Conservation (phyloP, 2,888 invertebrate species). For the Ochropacha duplaris region DNA sequence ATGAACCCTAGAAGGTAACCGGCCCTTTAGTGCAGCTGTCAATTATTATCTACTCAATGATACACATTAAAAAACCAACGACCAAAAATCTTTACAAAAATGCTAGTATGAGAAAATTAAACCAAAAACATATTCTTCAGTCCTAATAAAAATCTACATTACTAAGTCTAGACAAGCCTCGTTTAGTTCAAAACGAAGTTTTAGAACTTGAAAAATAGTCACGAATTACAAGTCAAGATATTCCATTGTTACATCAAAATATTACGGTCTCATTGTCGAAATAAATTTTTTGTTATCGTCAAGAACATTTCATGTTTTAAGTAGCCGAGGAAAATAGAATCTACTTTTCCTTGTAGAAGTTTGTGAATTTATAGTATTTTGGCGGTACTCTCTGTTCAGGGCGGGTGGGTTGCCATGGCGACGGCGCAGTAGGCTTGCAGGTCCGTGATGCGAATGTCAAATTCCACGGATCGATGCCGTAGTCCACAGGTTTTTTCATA, state of each 20-base stretch:
- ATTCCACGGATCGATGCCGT: conserved; percentile 60
- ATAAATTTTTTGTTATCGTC: not conserved
- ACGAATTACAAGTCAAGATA: not conserved
- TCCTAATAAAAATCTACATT: not conserved
- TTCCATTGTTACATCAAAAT: not conserved
- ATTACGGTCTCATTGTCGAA: not conserved
- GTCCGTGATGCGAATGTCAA: conserved; percentile 76
- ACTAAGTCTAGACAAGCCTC: not conserved
- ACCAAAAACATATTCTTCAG: not conserved
- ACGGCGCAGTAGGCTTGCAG: conserved; percentile 73
- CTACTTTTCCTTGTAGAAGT: not conserved
- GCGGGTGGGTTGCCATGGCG: conserved; percentile 59
- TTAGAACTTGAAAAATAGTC: not conserved
- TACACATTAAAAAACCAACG: too few species aligned
- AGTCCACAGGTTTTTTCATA: conserved; percentile 34
- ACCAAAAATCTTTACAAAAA: too few species aligned
- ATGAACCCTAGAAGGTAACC: too few species aligned
- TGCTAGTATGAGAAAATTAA: too few species aligned
- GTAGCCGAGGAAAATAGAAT: not conserved
- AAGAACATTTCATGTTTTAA: not conserved
- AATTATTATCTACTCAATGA: too few species aligned
- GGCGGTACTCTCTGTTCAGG: conserved; percentile 30
- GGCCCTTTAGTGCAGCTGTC: too few species aligned
- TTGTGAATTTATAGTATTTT: conserved; percentile 15
- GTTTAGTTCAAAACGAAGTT: not conserved